Evolutionary conservation across 2,888 invertebrate species (phyloP).

Genomic region (Morpho helenor): DNA sequence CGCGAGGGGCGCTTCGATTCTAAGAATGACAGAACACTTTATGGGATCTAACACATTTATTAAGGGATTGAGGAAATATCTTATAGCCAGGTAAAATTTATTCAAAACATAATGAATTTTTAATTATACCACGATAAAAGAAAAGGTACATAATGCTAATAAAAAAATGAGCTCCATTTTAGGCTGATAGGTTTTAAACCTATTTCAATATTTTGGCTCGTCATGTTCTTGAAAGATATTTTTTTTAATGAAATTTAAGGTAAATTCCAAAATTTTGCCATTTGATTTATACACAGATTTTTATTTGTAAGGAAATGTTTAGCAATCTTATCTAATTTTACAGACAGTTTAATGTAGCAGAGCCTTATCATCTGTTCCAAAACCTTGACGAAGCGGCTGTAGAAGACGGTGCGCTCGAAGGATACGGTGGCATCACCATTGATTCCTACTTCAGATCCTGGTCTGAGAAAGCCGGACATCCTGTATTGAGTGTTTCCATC

Average conservation of each 20-base stretch:
- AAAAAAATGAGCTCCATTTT: too few relatives aligned
- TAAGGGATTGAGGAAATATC: slow-evolving; percentile 74
- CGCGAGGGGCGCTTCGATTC: slow-evolving; percentile 80
- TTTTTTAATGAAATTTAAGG: too few relatives aligned
- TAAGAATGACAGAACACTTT: slow-evolving; percentile 84
- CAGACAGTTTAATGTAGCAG: slow-evolving; percentile 62
- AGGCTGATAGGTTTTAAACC: too few relatives aligned
- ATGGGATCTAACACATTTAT: slow-evolving; percentile 75
- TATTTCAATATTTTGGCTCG: too few relatives aligned
- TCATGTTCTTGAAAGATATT: too few relatives aligned
- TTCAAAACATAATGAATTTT: background rate
- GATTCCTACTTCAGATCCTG: slow-evolving; percentile 77
- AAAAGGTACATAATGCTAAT: too few relatives aligned
- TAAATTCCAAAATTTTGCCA: background rate
- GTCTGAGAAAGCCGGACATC: slow-evolving; percentile 81
- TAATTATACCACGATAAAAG: too few relatives aligned
- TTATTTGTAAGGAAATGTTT: background rate
- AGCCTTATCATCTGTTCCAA: slow-evolving; percentile 71
- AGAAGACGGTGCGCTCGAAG: slow-evolving; percentile 43
- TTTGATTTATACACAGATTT: background rate
- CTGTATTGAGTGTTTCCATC: slow-evolving; percentile 72
- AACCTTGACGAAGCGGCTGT: slow-evolving; percentile 61
- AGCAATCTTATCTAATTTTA: background rate
- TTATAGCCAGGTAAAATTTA: slow-evolving; percentile 59
- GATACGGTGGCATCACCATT: slow-evolving; percentile 51